A percentile compares a stretch with the other conserved stretches of the same genome.
Evolutionary conservation across 2,113 vertebrate genomes (phyloP).

Genomic region (mouse (Mus musculus)): GRCm39 chr2:129608001-129608500

Average conservation of each 20-base stretch:
- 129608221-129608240: neutral
- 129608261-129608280: neutral
- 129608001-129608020: constrained; percentile 3
- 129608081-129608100: neutral
- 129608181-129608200: neutral
- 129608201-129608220: neutral
- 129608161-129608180: neutral
- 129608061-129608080: neutral
- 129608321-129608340: neutral
- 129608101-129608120: neutral
- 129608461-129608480: neutral
- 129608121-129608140: neutral
- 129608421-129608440: neutral
- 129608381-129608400: neutral
- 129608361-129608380: neutral
- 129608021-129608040: neutral
- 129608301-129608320: neutral
- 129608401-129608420: neutral
- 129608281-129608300: neutral
- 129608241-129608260: no score
- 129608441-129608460: constrained; percentile 18
- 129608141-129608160: neutral
- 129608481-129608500: constrained; percentile 7
- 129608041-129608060: neutral
- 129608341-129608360: neutral